Base-by-base conservation (phyloP, 2,797 vertebrate genomes). In the Gadopsis marmoratus region DNA sequence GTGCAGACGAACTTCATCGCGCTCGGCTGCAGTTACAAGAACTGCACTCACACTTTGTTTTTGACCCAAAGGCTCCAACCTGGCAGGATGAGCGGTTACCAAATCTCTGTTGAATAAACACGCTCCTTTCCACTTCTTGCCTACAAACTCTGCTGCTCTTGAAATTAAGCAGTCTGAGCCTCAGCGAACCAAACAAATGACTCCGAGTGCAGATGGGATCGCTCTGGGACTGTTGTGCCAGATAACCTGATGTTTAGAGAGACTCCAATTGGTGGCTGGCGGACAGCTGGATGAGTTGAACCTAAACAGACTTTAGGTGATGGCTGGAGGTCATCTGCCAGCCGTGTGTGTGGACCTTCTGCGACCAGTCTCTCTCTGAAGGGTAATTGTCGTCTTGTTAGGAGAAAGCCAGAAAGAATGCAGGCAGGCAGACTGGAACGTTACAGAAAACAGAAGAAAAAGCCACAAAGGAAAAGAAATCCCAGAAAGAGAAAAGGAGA, bases 281-380 rank as follows among this genome's bases (percentile, higher is more conserved):
- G 8, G 14, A 59, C 31, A 43, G 50, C 55, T 63, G 33, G 41
- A 62, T 41, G 29, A n/a, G 33, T 11, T 3, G 1, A 45, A 67
- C 13, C 29, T 17, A 5, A 75, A 48, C 65, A 39, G 35, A 67
- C 41, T 62, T n/a, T 11, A 62, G 78, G 51, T 33, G 23, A 33
- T 0, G 19, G 41, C 43, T 74, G 63, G 43, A 79, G 64, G 21
- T 54, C 33, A 50, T 58, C 17, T 50, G 5, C 56, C 56, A 74
- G 70, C 47, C n/a, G 59, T 43, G 31, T 26, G 72, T 45, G 50
- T 37, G 33, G 59, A 69, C 54, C 64, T 21, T 62, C 37, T 76
- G 63, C n/a, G 55, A 54, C 87, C 88, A 85, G 87, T 74, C 87
- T 90, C 86, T 83, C 65, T 85, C 85, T 79, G 68, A 76, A 86